Evolutionary conservation across 2,113 vertebrate genomes (phyloP).

Genomic region (Engraulis encrasicolus): DNA sequence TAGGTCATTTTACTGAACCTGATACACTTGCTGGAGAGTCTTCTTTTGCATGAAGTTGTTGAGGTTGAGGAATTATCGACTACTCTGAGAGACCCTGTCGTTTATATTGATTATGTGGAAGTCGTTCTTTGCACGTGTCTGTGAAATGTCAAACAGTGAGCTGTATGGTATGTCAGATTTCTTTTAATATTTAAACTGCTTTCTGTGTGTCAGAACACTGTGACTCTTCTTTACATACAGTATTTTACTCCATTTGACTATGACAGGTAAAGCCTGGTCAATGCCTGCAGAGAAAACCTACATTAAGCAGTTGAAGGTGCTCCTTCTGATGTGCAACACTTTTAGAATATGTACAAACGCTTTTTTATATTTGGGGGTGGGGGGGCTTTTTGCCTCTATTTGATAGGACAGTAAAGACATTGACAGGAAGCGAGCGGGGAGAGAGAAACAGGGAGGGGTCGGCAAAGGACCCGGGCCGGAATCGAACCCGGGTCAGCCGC

Average conservation of each 20-base stretch:
- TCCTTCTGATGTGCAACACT: too few species aligned
- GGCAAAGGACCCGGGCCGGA: too few species aligned
- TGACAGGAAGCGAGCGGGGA: too few species aligned
- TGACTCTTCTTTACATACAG: not conserved
- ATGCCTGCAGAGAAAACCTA: not conserved
- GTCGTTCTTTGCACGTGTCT: not conserved
- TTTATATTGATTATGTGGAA: not conserved
- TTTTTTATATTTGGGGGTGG: not conserved
- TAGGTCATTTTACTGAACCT: not conserved
- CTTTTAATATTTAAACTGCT: not conserved
- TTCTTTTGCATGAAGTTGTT: not conserved
- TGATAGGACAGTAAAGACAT: too few species aligned
- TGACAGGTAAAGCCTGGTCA: not conserved
- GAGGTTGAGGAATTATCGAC: not conserved
- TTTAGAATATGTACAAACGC: not conserved
- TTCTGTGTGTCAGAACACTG: not conserved
- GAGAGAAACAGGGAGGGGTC: too few species aligned
- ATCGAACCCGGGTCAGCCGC: too few species aligned
- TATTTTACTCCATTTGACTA: not conserved
- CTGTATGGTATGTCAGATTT: not conserved
- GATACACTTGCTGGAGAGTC: not conserved
- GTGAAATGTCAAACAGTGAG: not conserved
- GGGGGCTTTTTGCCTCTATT: too few species aligned
- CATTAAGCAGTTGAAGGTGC: not conserved
- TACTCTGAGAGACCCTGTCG: not conserved